Percentiles rank a stretch among this genome's conserved stretches.
Evolutionary conservation across 2,113 vertebrate species (phyloP).

Genomic region (Romanogobio albipinnatus): DNA sequence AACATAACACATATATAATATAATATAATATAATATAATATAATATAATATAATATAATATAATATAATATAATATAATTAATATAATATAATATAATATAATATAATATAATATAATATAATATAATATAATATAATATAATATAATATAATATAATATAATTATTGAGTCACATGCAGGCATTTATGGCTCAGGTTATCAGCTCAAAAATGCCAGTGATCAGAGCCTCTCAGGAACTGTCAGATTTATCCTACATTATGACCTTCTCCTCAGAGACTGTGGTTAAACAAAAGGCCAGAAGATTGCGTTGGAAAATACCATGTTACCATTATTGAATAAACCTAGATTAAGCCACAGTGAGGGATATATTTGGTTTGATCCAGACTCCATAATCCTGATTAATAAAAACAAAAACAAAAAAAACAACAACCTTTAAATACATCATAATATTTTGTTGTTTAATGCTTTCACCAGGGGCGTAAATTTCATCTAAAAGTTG

Average conservation of each 20-base stretch:
- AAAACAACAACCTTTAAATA: neutral
- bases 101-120: too few species aligned
- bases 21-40: too few species aligned
- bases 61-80: too few species aligned
- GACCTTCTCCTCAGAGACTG: constrained; percentile 3
- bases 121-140: neutral
- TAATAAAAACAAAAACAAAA: neutral
- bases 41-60: too few species aligned
- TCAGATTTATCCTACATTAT: constrained; percentile 12
- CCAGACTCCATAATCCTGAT: neutral
- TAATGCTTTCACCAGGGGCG: neutral
- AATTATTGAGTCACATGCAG: neutral
- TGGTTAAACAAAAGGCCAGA: constrained; percentile 26
- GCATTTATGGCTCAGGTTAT: neutral
- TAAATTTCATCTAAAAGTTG: too few species aligned
- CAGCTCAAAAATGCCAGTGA: neutral
- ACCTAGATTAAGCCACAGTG: neutral
- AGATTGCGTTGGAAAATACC: constrained; percentile 15
- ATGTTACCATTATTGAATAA: constrained; percentile 1
- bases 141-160: neutral
- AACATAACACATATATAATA: too few species aligned
- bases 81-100: too few species aligned
- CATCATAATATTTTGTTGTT: neutral
- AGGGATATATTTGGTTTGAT: neutral
- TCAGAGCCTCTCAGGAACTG: constrained; percentile 5